Conservation (phyloP, 2,113 vertebrate species). For the Rhinoderma darwinii region DNA sequence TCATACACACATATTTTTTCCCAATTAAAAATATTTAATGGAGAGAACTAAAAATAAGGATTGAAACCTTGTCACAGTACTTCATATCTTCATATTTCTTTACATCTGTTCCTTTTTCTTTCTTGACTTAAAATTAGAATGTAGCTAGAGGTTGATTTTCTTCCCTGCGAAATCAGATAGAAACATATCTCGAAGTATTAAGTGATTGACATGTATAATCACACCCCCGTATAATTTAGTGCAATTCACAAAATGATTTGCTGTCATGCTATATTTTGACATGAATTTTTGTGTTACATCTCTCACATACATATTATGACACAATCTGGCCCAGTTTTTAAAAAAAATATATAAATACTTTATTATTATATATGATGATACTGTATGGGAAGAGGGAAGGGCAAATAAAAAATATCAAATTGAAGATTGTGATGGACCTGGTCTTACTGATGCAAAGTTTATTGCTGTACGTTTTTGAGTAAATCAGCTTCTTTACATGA, state of each 20-base stretch:
- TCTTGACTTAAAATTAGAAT: background rate
- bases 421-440: background rate
- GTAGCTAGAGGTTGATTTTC: constrained; percentile 17
- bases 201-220: constrained; percentile 39
- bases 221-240: constrained; percentile 44
- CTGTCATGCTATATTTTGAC: constrained; percentile 58
- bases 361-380: background rate
- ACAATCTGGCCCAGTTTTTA: background rate
- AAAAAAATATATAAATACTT: background rate
- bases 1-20: too few species aligned
- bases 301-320: constrained; percentile 53
- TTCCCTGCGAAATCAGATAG: constrained; percentile 10
- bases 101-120: background rate
- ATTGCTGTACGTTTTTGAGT: too few species aligned
- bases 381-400: background rate
- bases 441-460: background rate
- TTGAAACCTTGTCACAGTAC: background rate
- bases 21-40: background rate
- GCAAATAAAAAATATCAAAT: background rate
- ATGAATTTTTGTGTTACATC: constrained; percentile 32
- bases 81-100: background rate
- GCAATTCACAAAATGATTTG: constrained; percentile 52
- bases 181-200: constrained; percentile 1
- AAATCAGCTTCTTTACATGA: background rate
- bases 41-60: background rate